Percentiles rank a stretch among this genome's conserved stretches.
phyloP scores from a whole-genome alignment of 2,113 vertebrate species.

The Rhipidura dahli region DNA sequence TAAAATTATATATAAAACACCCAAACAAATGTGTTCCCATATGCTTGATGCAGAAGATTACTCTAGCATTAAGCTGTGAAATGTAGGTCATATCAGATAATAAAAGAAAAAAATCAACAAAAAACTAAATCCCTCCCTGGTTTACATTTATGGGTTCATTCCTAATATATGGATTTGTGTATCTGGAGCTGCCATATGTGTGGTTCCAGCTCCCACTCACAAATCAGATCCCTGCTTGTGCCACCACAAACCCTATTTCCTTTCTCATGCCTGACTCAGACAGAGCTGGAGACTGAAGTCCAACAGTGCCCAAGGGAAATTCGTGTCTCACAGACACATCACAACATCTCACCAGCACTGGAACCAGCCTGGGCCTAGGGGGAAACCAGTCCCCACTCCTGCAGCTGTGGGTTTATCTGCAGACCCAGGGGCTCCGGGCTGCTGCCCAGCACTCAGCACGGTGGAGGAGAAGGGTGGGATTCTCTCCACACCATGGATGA shows the following conservation, averaged over 20 bases:
- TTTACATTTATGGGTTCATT: background rate
- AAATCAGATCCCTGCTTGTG: background rate
- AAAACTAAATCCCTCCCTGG: background rate
- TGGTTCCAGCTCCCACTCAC: background rate
- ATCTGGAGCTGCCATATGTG: background rate
- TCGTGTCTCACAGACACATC: rapidly evolving
- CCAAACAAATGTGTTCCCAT: background rate
- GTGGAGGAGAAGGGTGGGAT: background rate
- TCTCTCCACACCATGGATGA: rapidly evolving
- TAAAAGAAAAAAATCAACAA: background rate
- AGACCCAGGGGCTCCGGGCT: rapidly evolving
- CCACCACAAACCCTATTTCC: background rate
- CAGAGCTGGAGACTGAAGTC: background rate
- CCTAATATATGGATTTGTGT: background rate
- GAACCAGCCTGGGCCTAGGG: rapidly evolving
- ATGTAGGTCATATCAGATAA: background rate
- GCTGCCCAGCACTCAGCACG: rapidly evolving
- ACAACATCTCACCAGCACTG: rapidly evolving
- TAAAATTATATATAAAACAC: background rate
- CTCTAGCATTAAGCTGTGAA: background rate
- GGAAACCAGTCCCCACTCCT: rapidly evolving
- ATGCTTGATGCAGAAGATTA: background rate
- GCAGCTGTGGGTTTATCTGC: rapidly evolving
- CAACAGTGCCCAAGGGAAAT: rapidly evolving
- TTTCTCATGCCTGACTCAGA: background rate